Evolutionary conservation across 2,113 vertebrate genomes (phyloP).

Genomic region (Pao palembangensis): DNA sequence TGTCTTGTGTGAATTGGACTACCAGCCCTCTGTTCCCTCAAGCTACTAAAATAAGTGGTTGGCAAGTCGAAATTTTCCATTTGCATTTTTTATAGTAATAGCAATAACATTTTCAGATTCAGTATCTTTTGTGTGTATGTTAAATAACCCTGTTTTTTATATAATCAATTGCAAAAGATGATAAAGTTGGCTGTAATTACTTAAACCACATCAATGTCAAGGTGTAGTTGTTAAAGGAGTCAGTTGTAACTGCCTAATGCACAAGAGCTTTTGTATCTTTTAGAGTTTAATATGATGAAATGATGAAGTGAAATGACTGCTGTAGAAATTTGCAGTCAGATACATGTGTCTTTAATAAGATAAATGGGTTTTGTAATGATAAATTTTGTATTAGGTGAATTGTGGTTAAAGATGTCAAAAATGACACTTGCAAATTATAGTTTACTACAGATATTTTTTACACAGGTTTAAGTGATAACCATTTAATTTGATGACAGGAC

Average conservation of each 20-base stretch:
- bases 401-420: constrained; percentile 7
- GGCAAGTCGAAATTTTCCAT: constrained; percentile 15
- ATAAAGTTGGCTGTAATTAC: constrained; percentile 11
- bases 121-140: constrained; percentile 24
- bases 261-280: constrained; percentile 44
- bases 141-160: constrained; percentile 11
- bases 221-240: constrained; percentile 2
- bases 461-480: constrained; percentile 6
- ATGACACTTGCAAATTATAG: constrained; percentile 16
- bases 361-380: too few relatives aligned
- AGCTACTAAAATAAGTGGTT: constrained; percentile 29
- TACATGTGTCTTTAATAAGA: too few relatives aligned
- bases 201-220: constrained; percentile 21
- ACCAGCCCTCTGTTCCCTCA: constrained; percentile 14
- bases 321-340: too few relatives aligned
- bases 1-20: constrained; percentile 23
- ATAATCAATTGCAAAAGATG: background rate
- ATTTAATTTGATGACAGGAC: constrained; percentile 24
- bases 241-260: constrained; percentile 50
- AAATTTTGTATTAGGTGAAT: background rate
- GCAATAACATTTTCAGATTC: constrained; percentile 60
- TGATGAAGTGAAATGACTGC: too few relatives aligned
- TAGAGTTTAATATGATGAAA: constrained; percentile 2
- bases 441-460: constrained; percentile 45
- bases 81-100: constrained; percentile 43